Evolutionary conservation across 2,113 vertebrate genomes (phyloP).

Genomic region (Opisthocomus hoazin): DNA sequence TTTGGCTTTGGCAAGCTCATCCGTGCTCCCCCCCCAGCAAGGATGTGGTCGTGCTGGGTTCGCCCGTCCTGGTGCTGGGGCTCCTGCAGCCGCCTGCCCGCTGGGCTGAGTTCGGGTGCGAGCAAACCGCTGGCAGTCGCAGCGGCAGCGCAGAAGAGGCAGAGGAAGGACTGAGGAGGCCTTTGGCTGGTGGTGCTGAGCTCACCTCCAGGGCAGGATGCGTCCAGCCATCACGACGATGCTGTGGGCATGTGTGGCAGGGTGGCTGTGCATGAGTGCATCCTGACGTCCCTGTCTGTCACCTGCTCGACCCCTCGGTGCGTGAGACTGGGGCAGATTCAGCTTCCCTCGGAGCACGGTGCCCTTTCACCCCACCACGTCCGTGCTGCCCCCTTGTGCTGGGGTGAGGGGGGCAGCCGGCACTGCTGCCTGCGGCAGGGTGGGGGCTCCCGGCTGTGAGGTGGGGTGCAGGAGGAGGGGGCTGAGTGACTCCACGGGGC

Average conservation of each 20-base stretch:
- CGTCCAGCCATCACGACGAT: accelerated
- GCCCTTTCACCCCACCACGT: neutral
- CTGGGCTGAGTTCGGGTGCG: accelerated
- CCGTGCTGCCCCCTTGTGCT: neutral
- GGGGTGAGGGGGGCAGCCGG: neutral
- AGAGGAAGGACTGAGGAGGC: neutral
- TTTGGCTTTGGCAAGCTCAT: neutral
- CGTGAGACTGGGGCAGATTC: neutral
- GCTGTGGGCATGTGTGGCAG: neutral
- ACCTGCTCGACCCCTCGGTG: neutral
- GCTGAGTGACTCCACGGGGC: no score
- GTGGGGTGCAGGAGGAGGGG: no score
- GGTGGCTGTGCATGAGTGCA: neutral
- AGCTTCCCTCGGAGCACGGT: accelerated
- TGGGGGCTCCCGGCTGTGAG: neutral
- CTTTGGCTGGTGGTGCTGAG: neutral
- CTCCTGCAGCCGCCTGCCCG: accelerated
- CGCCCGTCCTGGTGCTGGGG: neutral
- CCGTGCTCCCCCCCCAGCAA: accelerated
- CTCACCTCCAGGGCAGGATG: neutral
- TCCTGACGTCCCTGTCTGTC: neutral
- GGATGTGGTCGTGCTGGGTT: neutral
- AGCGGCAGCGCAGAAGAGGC: neutral
- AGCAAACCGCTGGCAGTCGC: neutral
- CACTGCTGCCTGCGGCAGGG: neutral